Percentiles rank a stretch among this genome's conserved stretches.
Evolutionary conservation across 2,113 vertebrate species (phyloP).

Genomic region (Melanotaenia duboulayi): DNA sequence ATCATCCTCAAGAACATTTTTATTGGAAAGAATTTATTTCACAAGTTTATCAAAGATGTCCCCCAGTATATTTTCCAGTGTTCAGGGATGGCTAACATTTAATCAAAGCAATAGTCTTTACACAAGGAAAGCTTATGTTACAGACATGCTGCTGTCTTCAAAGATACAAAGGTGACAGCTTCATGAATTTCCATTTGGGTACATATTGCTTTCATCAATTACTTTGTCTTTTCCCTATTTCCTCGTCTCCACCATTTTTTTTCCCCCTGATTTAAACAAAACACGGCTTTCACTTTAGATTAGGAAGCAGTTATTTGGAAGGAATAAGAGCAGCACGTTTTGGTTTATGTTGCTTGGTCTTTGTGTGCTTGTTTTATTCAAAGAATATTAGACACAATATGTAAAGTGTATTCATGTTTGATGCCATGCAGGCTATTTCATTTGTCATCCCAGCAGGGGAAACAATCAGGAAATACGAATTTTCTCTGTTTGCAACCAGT

Average conservation of each 20-base stretch:
- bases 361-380: constrained; percentile 8
- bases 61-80: constrained; percentile 74
- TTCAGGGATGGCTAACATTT: constrained; percentile 55
- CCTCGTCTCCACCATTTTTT: constrained; percentile 34
- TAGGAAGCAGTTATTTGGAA: constrained; percentile 12
- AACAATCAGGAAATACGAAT: constrained; percentile 72
- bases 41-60: constrained; percentile 77
- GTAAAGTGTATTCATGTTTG: constrained; percentile 64
- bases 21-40: constrained; percentile 82
- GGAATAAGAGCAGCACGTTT: constrained; percentile 19
- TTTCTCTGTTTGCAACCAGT: constrained; percentile 60
- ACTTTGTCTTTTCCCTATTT: constrained; percentile 50
- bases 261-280: constrained; percentile 45
- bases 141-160: constrained; percentile 76
- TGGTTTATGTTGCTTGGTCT: background rate
- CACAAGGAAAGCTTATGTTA: constrained; percentile 71
- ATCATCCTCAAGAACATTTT: constrained; percentile 75
- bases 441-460: constrained; percentile 49
- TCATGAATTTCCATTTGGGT: constrained; percentile 73
- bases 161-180: constrained; percentile 76
- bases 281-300: background rate
- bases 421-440: constrained; percentile 47
- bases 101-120: constrained; percentile 67
- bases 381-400: constrained; percentile 55
- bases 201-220: constrained; percentile 75